Evolutionary conservation across 2,888 invertebrate species (phyloP), one percentile per base, ranked within the genome.

Genomic region (Thera obeliscata): DNA sequence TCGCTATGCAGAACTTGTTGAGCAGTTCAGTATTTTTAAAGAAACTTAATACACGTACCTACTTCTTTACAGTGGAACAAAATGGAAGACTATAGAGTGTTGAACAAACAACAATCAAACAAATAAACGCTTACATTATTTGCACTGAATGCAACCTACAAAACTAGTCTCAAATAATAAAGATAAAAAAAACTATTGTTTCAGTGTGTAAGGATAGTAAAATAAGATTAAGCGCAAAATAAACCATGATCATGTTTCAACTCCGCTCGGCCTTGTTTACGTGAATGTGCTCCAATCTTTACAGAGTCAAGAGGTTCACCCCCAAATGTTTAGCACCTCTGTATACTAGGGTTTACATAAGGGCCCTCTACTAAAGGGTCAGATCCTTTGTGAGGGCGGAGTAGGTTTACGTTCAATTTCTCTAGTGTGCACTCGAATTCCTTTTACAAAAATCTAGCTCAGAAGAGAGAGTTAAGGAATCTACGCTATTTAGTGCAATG

Each of bases 241-340:
- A 54, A 54, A 54, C 35, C 11, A 54, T 35, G 2, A 55, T 9
- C 11, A 11, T 7, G 56, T 52, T 7, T 22, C 6, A 7, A 41
- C 36, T 48, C 1, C 3, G 56, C 33, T 48, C 49, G 8, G 8
- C 12, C 48, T 56, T 65, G 64, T 61, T 68, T 61, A 56, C 60
- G 54, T 66, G 11, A 55, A 54, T 64, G 58, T 64, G 46, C 35
- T 54, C 36, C 58, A 35, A 61, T 43, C 57, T 55, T 64, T 55
- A 64, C 22, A 61, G n/a, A 46, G 63, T 55, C 63, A 57, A 61
- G 61, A 58, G 62, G 41, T 56, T 63, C 58, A 73, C 78, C 80
- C 82, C 81, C 81, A 82, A 85, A 83, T 82, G 84, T 85, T 89
- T 86, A 79, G 79, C 87, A 87, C 87, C 86, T 87, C 82, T 85